phyloP scores from a whole-genome alignment of 2,113 vertebrate genomes.

The Phrynocephalus versicolor region DNA sequence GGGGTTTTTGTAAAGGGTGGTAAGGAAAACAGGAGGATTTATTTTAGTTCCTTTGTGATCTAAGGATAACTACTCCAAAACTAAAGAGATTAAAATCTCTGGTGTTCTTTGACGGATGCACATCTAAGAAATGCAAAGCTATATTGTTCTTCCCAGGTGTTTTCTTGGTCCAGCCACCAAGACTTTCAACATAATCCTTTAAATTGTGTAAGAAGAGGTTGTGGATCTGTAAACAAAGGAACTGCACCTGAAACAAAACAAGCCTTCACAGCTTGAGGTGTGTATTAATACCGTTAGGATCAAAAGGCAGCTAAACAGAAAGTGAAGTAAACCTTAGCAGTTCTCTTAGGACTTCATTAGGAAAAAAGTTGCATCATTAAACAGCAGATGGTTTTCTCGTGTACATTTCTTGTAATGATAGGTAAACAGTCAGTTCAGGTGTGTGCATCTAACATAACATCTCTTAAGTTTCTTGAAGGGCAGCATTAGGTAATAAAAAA shows the following conservation, averaged over 20 bases:
- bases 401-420: not conserved
- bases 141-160: not conserved
- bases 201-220: not conserved
- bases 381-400: not conserved
- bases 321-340: not conserved
- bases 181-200: not conserved
- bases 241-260: not conserved
- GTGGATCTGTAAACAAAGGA: not conserved
- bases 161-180: not conserved
- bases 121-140: not conserved
- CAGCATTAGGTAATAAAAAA: not conserved
- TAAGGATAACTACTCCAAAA: not conserved
- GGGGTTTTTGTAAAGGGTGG: not conserved
- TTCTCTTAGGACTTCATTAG: not conserved
- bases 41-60: not conserved
- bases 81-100: not conserved
- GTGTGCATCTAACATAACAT: not conserved
- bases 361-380: not conserved
- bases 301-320: not conserved
- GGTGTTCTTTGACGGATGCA: not conserved
- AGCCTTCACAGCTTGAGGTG: not conserved
- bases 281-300: no score
- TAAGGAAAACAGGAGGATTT: not conserved
- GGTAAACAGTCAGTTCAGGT: not conserved
- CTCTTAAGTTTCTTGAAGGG: not conserved